Base-by-base conservation (phyloP, 2,888 invertebrate species). In the Phaedon cochleariae region DNA sequence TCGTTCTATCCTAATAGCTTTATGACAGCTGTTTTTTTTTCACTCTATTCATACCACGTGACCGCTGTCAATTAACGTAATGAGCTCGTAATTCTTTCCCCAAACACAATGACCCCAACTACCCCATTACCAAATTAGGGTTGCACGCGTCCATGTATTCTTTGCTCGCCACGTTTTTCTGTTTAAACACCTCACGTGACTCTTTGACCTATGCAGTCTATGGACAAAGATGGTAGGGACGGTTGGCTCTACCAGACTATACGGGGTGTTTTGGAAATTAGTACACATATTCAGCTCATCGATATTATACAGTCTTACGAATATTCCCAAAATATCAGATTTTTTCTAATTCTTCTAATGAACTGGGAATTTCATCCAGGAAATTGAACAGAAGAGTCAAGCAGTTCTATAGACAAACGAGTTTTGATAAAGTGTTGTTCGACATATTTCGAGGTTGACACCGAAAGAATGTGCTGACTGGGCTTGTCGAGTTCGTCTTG, bases 91-190 rank as follows among this genome's bases (percentile, higher is more conserved):
- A 74, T 73, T 76, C 73, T 74, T 45, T 73, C 73, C 74, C 68
- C 68, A 64, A 73, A 74, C 64, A 71, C 71, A 72, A 69, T 68
- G 67, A 65, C 67, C 70, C 68, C 52, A 55, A 67, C 73, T 62
- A 68, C 73, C 76, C 75, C 73, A 75, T 75, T 76, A 75, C 73
- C 71, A 73, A 76, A 76, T 75, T 76, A 76, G 73, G 65, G 71
- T 68, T 69, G 72, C 76, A 76, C 74, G 74, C 74, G 71, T 70
- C 68, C 62, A 62, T 60, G 41, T 41, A 45, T 65, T 68, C 74
- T 73, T 74, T 74, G 73, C 70, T 70, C 70, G 69, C 62, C 69
- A 70, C 71, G 69, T 69, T 67, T 72, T 65, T 71, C 64, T 71
- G 73, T 74, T 74, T 73, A 73, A 73, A 74, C 71, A 71, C 70